Base-by-base conservation (phyloP, 2,113 vertebrate genomes). In the Rostratula benghalensis region DNA sequence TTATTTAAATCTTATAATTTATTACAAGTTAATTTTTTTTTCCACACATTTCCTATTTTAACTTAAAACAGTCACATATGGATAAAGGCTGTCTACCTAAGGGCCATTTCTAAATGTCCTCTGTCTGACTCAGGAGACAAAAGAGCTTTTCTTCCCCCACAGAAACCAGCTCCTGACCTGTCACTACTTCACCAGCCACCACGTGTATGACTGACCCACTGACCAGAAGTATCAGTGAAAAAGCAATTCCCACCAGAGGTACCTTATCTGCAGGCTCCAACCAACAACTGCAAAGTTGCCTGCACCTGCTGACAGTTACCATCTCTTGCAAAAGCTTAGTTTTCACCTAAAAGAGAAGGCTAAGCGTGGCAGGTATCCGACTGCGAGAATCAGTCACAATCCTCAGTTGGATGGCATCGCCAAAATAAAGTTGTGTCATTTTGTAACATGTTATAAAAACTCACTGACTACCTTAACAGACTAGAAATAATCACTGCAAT, bases 401-500 rank as follows among this genome's bases (percentile, higher is more conserved):
- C 48, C 37, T 74, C 67, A 69, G 41, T 63, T 7, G 4, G 39
- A 53, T 6, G 16, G 68, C 84, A 88, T 3, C 86, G 61, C 67
- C 87, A 89, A 93, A 94, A 78, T 60, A 77, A 90, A 78, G 48
- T 22, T 84, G 22, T 64, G 43, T 54, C 70, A 73, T 77, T 86
- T 76, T 69, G 61, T 75, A 87, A 74, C 10, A 4, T 6, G 4
- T 70, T 75, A 53, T 48, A 91, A 87, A 94, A 85, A 70, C 23
- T 76, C 83, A 85, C 45, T 30, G 60, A 80, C 54, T 90, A 80
- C 71, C 37, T 53, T 61, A 76, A 70, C 54, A 28, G 28, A 78
- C 53, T 57, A 91, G 93, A 93, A 83, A 88, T 30, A 83, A 94
- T 69, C 68, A 90, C 86, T 70, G 73, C 53, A 87, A 76, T 63